phyloP scores from a whole-genome alignment of 1,140 invertebrate genomes.

The Drosophila ananassae region DNA sequence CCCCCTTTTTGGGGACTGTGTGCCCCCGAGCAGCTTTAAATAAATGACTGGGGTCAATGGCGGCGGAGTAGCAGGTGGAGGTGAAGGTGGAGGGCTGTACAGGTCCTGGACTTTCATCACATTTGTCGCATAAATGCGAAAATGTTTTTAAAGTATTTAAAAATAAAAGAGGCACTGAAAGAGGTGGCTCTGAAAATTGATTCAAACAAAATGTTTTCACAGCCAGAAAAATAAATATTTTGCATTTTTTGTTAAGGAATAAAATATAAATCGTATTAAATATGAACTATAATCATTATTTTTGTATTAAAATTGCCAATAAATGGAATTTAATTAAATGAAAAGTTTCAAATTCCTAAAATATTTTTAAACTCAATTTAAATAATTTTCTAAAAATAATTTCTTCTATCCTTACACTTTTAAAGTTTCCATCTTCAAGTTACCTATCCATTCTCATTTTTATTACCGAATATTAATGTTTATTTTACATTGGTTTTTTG shows the following conservation, averaged over 20 bases:
- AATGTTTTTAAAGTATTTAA: conserved; percentile 58
- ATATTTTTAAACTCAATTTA: too few species aligned
- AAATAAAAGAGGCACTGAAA: background rate
- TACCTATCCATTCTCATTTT: background rate
- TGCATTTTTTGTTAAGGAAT: too few species aligned
- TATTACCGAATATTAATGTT: conserved; percentile 17
- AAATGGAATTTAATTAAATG: too few species aligned
- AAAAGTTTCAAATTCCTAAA: too few species aligned
- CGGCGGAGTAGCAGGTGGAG: background rate
- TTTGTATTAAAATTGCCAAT: too few species aligned
- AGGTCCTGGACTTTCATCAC: conserved; percentile 46
- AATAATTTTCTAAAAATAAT: too few species aligned
- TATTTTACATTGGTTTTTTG: conserved; percentile 17
- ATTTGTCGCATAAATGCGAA: conserved; percentile 61
- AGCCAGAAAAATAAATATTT: too few species aligned
- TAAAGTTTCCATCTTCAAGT: background rate
- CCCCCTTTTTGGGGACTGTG: background rate
- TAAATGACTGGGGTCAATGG: conserved; percentile 44
- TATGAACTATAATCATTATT: too few species aligned
- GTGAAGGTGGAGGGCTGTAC: conserved; percentile 13
- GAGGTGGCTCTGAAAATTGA: background rate
- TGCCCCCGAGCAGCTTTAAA: conserved; percentile 44
- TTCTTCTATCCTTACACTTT: background rate
- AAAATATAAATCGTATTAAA: too few species aligned
- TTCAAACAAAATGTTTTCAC: background rate